Base-by-base conservation (phyloP, 2,888 invertebrate genomes). In the Heliconius hortense region DNA sequence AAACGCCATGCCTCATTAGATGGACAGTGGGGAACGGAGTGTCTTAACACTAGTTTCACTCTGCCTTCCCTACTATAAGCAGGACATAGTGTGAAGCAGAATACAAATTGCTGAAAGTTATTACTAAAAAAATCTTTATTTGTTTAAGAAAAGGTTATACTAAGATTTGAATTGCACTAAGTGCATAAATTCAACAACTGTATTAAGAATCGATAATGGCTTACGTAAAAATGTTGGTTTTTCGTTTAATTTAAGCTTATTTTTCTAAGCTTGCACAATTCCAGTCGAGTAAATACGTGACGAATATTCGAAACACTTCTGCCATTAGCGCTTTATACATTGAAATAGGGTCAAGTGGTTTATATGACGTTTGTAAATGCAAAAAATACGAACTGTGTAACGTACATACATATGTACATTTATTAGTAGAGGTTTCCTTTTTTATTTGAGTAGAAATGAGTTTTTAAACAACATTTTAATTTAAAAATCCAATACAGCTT, bases 351-450 rank as follows among this genome's bases (percentile, higher is more conserved):
- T 69, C 69, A 56, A 69, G 69, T 69, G 31, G 2, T 35, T 31
- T 56, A 35, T 69, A 69, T 69, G 69, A 69, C 69, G 69, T 69
- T 56, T 31, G 56, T 69, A 69, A 69, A 69, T 35, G 24, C 31
- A 31, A 35, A 53, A 69, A 56, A 56, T 24, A n/a, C n/a, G n/a
- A 24, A 18, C 15, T 18, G 15, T 69, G 24, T 56, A 39, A 69
- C 56, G 0, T 53, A 21, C n/a, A 11, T 68, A 48, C 8, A n/a
- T 48, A 21, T 67, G 24, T 68, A 28, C 53, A 11, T 35, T 10
- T 43, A 24, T 24, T 35, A 66, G 64, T 35, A 15, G 64, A 15
- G 8, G 39, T 66, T 66, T 4, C 24, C 18, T 31, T 18, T 66
- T 39, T 66, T 39, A 66, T 24, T 66, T n/a, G 35, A 35, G 1